These are phyloP conservation scores for Tachystola acroxantha DNA, from an alignment of 2,888 invertebrate genomes.

Conservation along the genomic window DNA sequence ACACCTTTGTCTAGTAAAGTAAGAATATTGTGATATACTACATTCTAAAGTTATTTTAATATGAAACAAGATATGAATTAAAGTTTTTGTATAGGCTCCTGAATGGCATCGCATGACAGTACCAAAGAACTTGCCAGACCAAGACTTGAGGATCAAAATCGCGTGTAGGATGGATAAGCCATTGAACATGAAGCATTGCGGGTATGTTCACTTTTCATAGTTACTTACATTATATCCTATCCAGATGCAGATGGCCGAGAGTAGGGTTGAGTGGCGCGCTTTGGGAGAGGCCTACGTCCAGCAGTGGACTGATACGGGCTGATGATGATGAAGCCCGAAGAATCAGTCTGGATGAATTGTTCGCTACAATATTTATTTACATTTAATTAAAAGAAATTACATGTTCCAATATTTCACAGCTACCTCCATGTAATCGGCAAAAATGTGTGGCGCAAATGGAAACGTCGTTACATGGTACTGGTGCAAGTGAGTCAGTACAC, in stretches of 20 bases:
- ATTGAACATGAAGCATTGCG: conserved; percentile 99
- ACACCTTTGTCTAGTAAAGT: conserved; percentile 93
- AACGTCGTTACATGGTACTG: conserved; percentile 97
- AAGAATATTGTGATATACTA: conserved; percentile 21
- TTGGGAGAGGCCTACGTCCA: too few relatives aligned
- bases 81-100: conserved; percentile 81
- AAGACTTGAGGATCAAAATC: conserved; percentile 97
- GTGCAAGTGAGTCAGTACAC: conserved; percentile 99
- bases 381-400: too few relatives aligned
- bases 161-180: conserved; percentile 99
- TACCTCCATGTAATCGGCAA: conserved; percentile 96
- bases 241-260: too few relatives aligned
- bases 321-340: too few relatives aligned
- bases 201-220: conserved; percentile 80
- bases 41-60: background rate
- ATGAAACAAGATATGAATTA: background rate
- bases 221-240: too few relatives aligned
- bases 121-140: conserved; percentile 96
- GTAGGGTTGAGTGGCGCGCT: too few relatives aligned
- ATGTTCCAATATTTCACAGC: too few relatives aligned
- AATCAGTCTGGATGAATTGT: too few relatives aligned
- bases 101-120: conserved; percentile 99
- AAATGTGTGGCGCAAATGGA: conserved; percentile 99
- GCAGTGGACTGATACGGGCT: too few relatives aligned
- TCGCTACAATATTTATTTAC: too few relatives aligned